Evolutionary conservation across 2,888 invertebrate species (phyloP).

Genomic region (Chelonus formosanus): DNA sequence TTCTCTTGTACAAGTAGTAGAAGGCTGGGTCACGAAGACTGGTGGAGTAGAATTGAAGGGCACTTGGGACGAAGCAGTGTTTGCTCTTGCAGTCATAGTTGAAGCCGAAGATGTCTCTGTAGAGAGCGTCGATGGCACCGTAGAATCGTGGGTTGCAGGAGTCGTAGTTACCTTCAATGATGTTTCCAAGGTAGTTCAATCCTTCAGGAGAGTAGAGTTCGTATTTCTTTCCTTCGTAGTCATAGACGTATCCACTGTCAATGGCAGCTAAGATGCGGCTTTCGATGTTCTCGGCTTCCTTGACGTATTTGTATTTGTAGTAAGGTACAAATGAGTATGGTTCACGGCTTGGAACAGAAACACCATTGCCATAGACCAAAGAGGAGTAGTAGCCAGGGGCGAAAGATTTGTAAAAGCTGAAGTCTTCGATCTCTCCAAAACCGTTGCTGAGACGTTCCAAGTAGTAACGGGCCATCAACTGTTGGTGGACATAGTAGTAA

Average conservation of each 20-base stretch:
- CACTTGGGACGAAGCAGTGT: constrained; percentile 69
- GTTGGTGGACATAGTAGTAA: constrained; percentile 74
- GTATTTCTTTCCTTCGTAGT: constrained; percentile 51
- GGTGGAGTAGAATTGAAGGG: constrained; percentile 74
- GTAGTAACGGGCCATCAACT: constrained; percentile 75
- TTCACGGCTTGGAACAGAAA: constrained; percentile 70
- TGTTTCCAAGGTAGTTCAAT: constrained; percentile 68
- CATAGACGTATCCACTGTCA: constrained; percentile 55
- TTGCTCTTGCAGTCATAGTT: constrained; percentile 61
- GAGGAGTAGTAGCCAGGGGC: constrained; percentile 72
- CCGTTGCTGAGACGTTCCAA: constrained; percentile 75
- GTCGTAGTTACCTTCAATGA: constrained; percentile 68
- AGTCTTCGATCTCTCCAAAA: constrained; percentile 70
- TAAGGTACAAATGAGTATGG: constrained; percentile 62
- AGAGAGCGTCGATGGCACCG: constrained; percentile 70
- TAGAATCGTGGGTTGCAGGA: constrained; percentile 66
- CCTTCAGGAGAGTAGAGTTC: constrained; percentile 65
- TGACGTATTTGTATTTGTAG: constrained; percentile 55
- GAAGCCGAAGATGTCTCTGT: constrained; percentile 66
- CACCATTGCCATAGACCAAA: constrained; percentile 71
- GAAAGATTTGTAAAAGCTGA: constrained; percentile 68
- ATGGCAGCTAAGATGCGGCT: constrained; percentile 54
- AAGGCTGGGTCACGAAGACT: constrained; percentile 76
- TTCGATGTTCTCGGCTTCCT: constrained; percentile 52
- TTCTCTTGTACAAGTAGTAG: constrained; percentile 74